Evolutionary conservation across 2,797 vertebrate genomes (phyloP).

Genomic region (Pseudochirops cupreus): DNA sequence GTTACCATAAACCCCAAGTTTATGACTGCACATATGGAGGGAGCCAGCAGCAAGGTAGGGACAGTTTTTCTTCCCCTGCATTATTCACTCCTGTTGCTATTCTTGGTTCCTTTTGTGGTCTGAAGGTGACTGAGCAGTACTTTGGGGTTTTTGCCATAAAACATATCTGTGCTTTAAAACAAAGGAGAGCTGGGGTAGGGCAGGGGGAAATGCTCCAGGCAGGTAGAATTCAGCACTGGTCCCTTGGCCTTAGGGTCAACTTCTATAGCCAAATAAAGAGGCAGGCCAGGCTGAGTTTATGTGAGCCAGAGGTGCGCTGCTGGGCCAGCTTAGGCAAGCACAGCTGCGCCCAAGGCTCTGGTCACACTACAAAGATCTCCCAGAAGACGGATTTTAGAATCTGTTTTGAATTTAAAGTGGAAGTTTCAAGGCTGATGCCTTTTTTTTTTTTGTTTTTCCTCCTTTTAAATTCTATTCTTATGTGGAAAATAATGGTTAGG

Average conservation of each 20-base stretch:
- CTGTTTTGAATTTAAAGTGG: constrained; percentile 84
- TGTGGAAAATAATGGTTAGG: constrained; percentile 70
- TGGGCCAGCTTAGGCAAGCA: constrained; percentile 80
- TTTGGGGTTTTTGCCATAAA: constrained; percentile 70
- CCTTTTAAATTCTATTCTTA: constrained; percentile 76
- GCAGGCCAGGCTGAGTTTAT: constrained; percentile 73
- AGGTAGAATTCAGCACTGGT: constrained; percentile 66
- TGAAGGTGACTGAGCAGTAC: constrained; percentile 73
- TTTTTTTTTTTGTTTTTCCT: constrained; percentile 73
- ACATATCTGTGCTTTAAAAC: constrained; percentile 55
- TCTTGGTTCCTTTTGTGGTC: constrained; percentile 67
- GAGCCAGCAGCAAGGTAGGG: constrained; percentile 33
- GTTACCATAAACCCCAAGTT: constrained; percentile 73
- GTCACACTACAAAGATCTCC: constrained; percentile 74
- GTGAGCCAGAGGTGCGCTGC: constrained; percentile 79
- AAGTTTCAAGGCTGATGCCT: constrained; percentile 82
- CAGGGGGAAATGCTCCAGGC: constrained; percentile 72
- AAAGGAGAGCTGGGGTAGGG: background rate
- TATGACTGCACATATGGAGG: constrained; percentile 67
- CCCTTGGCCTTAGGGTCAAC: constrained; percentile 74
- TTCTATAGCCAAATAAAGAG: constrained; percentile 70
- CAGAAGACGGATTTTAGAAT: constrained; percentile 77
- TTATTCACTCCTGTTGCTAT: constrained; percentile 66
- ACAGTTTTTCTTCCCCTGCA: constrained; percentile 63
- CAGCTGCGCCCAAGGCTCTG: constrained; percentile 77